Base-by-base conservation (phyloP, 2,113 vertebrate genomes). In the Oreotrochilus melanogaster region DNA sequence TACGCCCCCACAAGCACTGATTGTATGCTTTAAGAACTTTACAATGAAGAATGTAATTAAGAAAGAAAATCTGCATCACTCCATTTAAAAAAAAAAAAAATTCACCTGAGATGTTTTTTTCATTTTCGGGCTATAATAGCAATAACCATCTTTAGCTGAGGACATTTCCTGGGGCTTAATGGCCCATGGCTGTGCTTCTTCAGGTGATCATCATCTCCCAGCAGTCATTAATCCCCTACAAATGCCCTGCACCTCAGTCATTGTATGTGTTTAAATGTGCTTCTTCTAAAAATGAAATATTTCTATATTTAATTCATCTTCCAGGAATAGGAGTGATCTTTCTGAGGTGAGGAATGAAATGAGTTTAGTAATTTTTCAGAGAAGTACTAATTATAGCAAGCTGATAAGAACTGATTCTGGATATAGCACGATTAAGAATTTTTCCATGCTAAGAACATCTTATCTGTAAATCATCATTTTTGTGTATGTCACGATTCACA, bases 291-390 rank as follows among this genome's bases (percentile, higher is more conserved):
- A 79, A 92, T 89, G 31, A 91, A 97, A 72, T 75, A 51, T 54
- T 87, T 95, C 88, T 95, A 85, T 95, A 93, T 96, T 96, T 95
- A 93, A 92, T 95, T 51, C 27, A 78, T 95, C 73, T 95, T 97
- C 90, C 65, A 92, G 90, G 57, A 94, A 82, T 72, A 92, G 70
- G 37, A 61, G 45, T 66, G 50, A 64, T 89, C 79, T 87, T 97
- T 79, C 47, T 89, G 64, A 70, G 42, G 62, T 58, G 90, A 79
- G 27, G 58, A 95, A 81, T 91, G 75, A 74, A 82, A 82, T 4
- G 67, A 83, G 88, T 96, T 91, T 93, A 85, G 86, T 91, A 81
- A 56, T 6, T 21, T 86, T n/a, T 66, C 75, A 71, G 70, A 66
- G 50, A 92, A 90, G 13, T 92, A 67, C 56, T 45, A 56, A 95